These are phyloP conservation scores for Nerophis ophidion DNA, from an alignment of 2,113 vertebrate species.

Conservation along the genomic window DNA sequence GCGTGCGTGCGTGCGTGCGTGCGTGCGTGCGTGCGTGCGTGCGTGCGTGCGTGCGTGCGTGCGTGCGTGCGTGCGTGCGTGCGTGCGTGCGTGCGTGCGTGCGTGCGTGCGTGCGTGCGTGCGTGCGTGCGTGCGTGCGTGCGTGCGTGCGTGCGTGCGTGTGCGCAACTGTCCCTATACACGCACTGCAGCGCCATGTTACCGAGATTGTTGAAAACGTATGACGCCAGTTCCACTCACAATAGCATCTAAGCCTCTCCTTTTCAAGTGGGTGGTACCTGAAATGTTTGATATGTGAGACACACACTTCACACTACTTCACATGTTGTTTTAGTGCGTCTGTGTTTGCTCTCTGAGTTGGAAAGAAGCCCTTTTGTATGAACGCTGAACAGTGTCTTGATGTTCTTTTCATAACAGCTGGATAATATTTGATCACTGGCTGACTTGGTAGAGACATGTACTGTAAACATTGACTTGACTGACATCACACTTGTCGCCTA, in stretches of 20 bases:
- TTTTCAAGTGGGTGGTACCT: conserved; percentile 39
- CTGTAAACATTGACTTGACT: conserved; percentile 39
- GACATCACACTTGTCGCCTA: conserved; percentile 22
- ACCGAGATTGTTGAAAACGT: conserved; percentile 8
- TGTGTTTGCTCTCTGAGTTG: conserved; percentile 48
- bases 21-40: neutral
- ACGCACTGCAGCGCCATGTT: neutral
- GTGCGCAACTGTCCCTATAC: neutral
- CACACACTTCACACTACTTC: conserved; percentile 41
- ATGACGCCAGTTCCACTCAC: conserved; percentile 15
- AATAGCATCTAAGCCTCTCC: conserved; percentile 35
- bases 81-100: neutral
- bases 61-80: neutral
- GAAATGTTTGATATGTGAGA: conserved; percentile 50
- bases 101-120: neutral
- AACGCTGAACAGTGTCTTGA: conserved; percentile 38
- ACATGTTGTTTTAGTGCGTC: conserved; percentile 39
- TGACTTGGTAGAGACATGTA: conserved; percentile 48
- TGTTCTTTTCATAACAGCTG: conserved; percentile 45
- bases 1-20: no score
- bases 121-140: neutral
- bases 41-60: neutral
- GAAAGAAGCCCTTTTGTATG: conserved; percentile 27
- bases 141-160: neutral
- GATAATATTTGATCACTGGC: conserved; percentile 47